Evolutionary conservation across 2,888 invertebrate species (phyloP).

Genomic region (Teleiodes luculella): DNA sequence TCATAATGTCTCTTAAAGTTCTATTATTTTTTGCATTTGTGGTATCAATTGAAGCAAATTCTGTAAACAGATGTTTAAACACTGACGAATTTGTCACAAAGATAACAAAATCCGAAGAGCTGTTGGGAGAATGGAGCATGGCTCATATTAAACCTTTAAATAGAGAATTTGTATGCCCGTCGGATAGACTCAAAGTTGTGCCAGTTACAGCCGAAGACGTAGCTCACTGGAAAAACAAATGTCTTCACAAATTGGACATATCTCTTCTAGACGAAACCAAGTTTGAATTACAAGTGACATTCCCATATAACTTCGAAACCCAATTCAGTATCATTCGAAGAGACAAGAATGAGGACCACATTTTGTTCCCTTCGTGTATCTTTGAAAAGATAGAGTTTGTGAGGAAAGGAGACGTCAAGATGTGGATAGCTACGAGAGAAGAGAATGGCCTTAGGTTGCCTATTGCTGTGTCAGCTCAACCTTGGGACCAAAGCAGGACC

Average conservation of each 20-base stretch:
- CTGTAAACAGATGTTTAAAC: background rate
- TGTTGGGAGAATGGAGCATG: conserved; percentile 6
- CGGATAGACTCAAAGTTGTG: background rate
- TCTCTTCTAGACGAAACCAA: conserved; percentile 4
- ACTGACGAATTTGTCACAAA: background rate
- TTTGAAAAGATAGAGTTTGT: conserved; percentile 1
- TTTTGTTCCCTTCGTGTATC: conserved; percentile 3
- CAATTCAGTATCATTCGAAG: conserved; percentile 3
- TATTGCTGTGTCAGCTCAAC: background rate
- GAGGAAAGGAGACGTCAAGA: conserved; percentile 1
- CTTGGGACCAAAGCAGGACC: background rate
- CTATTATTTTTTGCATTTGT: background rate
- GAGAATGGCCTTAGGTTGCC: background rate
- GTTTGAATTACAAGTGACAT: conserved; percentile 2
- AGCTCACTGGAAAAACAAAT: conserved; percentile 3
- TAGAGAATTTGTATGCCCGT: background rate
- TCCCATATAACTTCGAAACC: background rate
- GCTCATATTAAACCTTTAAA: background rate
- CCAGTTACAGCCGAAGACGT: background rate
- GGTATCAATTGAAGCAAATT: background rate
- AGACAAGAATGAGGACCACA: conserved; percentile 2
- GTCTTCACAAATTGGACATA: conserved; percentile 7
- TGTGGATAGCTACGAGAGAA: conserved; percentile 9
- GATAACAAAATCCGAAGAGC: background rate
- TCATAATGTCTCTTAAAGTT: background rate